Conservation (phyloP, 1,140 invertebrate genomes). For the Pentalonia nigronervosa region DNA sequence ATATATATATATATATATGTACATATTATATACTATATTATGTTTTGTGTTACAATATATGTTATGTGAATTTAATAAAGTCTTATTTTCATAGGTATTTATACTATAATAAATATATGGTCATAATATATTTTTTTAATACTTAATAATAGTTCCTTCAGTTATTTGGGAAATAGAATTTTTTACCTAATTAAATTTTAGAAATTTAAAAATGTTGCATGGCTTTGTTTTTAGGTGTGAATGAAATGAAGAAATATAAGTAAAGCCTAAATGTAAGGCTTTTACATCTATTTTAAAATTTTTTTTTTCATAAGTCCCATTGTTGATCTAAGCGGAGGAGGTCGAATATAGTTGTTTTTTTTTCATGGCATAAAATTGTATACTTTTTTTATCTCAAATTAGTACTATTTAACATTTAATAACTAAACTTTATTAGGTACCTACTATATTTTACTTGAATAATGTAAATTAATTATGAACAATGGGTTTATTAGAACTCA, state of each 20-base stretch:
- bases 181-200: not conserved
- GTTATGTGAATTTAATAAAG: no score
- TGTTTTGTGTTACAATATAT: not conserved
- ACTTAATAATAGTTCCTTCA: no score
- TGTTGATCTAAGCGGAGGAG: not conserved
- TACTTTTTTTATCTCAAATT: not conserved
- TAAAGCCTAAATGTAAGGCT: not conserved
- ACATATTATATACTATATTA: not conserved
- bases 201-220: not conserved
- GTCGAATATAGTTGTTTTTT: no score
- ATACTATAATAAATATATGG: no score
- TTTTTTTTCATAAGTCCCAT: not conserved
- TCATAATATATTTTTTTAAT: no score
- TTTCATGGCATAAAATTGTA: not conserved
- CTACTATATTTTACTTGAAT: not conserved
- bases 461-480: constrained; percentile 1
- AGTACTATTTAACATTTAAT: constrained; percentile 15
- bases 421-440: not conserved
- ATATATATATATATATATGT: no score
- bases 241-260: not conserved
- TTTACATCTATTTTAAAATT: not conserved
- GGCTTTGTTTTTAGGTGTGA: not conserved
- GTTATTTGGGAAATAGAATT: not conserved
- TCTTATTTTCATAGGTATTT: no score
- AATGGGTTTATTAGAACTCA: not conserved